Percentiles rank a stretch among this genome's conserved stretches.
phyloP scores from a whole-genome alignment of 2,113 vertebrate species.

The Oryzias curvinotus region DNA sequence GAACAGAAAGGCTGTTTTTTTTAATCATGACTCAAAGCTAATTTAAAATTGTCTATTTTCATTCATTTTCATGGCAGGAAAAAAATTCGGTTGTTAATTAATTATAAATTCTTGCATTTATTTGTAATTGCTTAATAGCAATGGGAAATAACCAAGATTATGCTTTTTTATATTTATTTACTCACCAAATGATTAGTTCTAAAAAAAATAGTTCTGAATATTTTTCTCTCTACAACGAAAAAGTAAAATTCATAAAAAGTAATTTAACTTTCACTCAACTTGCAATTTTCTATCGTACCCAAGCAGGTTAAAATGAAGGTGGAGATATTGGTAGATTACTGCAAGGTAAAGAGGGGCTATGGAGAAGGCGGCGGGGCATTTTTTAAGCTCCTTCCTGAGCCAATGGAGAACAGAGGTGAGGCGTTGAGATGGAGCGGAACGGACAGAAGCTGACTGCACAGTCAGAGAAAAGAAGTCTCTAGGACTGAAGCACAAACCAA shows the following conservation, averaged over 20 bases:
- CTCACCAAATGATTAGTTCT: too few relatives aligned
- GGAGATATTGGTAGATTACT: slow-evolving; percentile 29
- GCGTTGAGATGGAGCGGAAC: slow-evolving; percentile 82
- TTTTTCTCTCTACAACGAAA: too few relatives aligned
- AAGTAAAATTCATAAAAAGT: too few relatives aligned
- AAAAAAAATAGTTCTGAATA: too few relatives aligned
- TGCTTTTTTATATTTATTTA: background rate
- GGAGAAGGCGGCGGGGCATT: slow-evolving; percentile 32
- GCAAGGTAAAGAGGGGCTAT: slow-evolving; percentile 28
- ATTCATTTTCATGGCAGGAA: too few relatives aligned
- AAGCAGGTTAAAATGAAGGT: slow-evolving; percentile 43
- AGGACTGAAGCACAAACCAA: slow-evolving; percentile 81
- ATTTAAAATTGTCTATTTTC: slow-evolving; percentile 46
- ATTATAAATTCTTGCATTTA: background rate
- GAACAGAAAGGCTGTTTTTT: slow-evolving; percentile 52
- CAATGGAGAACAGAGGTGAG: slow-evolving; percentile 76
- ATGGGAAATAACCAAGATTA: slow-evolving; percentile 28
- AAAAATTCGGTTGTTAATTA: background rate
- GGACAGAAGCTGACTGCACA: slow-evolving; percentile 82
- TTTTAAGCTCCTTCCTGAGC: slow-evolving; percentile 47
- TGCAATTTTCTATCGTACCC: slow-evolving; percentile 15
- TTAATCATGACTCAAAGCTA: slow-evolving; percentile 49
- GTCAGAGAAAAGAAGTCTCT: slow-evolving; percentile 73
- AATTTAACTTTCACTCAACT: too few relatives aligned
- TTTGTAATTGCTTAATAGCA: slow-evolving; percentile 30